phyloP scores from a whole-genome alignment of 2,113 vertebrate species.

The Megaceryle maxima region DNA sequence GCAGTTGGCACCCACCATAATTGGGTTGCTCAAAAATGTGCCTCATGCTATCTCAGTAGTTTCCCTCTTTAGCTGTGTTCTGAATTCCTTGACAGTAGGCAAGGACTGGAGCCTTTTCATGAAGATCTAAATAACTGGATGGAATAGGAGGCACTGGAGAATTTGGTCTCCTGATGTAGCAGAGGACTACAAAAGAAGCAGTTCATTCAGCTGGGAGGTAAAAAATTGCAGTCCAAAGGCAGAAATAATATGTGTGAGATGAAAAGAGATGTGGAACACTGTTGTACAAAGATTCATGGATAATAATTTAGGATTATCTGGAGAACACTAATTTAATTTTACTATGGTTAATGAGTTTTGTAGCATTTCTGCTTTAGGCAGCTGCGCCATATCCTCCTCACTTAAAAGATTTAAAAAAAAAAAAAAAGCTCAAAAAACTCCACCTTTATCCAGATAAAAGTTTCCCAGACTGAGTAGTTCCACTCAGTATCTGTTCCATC shows the following conservation, averaged over 20 bases:
- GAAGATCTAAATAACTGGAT: background rate
- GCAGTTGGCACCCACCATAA: background rate
- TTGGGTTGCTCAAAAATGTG: background rate
- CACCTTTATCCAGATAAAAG: background rate
- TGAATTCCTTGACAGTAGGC: background rate
- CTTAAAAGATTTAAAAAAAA: background rate
- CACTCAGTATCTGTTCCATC: background rate
- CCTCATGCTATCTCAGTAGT: background rate
- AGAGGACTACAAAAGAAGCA: background rate
- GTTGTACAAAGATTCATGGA: background rate
- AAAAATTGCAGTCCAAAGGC: background rate
- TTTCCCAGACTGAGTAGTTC: background rate
- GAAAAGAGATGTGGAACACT: background rate
- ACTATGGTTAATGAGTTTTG: constrained; percentile 26
- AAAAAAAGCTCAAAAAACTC: background rate
- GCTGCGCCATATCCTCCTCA: background rate
- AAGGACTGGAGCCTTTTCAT: background rate
- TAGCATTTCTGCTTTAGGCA: constrained; percentile 42
- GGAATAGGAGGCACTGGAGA: background rate
- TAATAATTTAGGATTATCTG: constrained; percentile 10
- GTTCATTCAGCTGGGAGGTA: background rate
- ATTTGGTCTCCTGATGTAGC: background rate
- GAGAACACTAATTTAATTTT: constrained; percentile 33
- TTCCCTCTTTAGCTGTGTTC: background rate
- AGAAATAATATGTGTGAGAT: background rate